Evolutionary conservation across 2,113 vertebrate species (phyloP), one percentile per base, ranked within the genome.

Genomic region (Calyptomena viridis): DNA sequence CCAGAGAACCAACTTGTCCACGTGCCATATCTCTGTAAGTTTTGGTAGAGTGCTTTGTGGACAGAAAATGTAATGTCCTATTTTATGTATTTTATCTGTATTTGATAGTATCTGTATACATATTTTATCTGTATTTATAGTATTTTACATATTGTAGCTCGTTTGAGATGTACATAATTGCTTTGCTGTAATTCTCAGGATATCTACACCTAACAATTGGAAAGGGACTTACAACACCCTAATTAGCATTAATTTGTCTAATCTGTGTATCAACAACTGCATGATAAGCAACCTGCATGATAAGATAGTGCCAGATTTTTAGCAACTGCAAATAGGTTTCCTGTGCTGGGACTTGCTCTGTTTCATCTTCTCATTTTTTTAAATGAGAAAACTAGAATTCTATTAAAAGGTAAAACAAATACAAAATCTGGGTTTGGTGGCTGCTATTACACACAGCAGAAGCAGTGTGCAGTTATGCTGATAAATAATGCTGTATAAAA

Each of bases 191-290:
- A 18, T 63, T 59, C 30, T 37, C 63, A 47, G 21, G 20, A 5
- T 55, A 44, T 23, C 59, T 69, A 15, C 23, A 44, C 42, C 8
- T 62, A 37, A 35, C 20, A 58, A 19, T 11, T 50, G 23, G 47
- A 55, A 85, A 92, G 66, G 44, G 59, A 30, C 28, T 75, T 67
- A n/a, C 5, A 55, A 9, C 33, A 28, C 11, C 14, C n/a, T 84
- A 73, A 69, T 92, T 83, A 92, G 31, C 53, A 68, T 68, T 83
- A 83, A 86, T 93, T 93, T 84, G 75, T 66, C 42, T 95, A 55
- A 75, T 82, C 37, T 62, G n/a, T 60, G 6, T 66, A 86, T 86
- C 49, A 69, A 21, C 83, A 88, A 5, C 15, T 50, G 52, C 35
- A 9, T 2, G 71, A 89, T 75, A 94, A 92, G 2, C 18, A 44